Conservation (phyloP, 37 sponge, comb jelly and placozoan species). For the Diacarnus erythraeanus region DNA sequence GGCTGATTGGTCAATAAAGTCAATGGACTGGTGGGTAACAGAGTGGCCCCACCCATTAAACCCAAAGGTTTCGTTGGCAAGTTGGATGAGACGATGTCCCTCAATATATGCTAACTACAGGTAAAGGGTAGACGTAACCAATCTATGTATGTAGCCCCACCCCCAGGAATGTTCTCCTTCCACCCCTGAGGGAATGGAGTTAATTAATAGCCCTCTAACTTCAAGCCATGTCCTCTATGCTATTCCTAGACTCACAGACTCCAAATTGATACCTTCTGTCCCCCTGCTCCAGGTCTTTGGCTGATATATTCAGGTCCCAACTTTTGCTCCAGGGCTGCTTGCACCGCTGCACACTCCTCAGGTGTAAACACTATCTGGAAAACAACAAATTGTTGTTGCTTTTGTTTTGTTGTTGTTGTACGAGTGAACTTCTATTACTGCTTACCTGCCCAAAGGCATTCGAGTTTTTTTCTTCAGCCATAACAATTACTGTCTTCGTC, state of each 20-base stretch:
- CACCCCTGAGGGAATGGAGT: no score
- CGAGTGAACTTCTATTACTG: background rate
- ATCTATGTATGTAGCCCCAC: background rate
- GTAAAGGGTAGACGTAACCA: background rate
- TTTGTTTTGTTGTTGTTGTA: no score
- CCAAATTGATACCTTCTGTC: slow-evolving; percentile 72
- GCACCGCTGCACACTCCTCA: slow-evolving; percentile 65
- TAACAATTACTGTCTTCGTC: no score
- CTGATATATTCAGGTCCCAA: slow-evolving; percentile 85
- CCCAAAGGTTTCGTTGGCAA: slow-evolving; percentile 87
- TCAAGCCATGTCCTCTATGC: no score
- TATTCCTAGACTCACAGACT: no score
- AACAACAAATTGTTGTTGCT: no score
- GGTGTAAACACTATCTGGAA: slow-evolving; percentile 34
- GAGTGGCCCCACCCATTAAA: slow-evolving; percentile 90
- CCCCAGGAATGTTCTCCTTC: no score
- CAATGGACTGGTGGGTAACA: slow-evolving; percentile 69
- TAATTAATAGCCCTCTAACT: no score
- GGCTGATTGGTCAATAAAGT: slow-evolving; percentile 70
- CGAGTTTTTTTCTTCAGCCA: background rate
- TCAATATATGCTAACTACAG: slow-evolving; percentile 78
- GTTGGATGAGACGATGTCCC: slow-evolving; percentile 58
- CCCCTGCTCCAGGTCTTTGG: slow-evolving; percentile 76
- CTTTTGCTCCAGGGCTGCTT: slow-evolving; percentile 64
- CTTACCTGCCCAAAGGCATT: slow-evolving; percentile 20